phyloP scores from a whole-genome alignment of 2,113 vertebrate species.

The Sardina pilchardus region DNA sequence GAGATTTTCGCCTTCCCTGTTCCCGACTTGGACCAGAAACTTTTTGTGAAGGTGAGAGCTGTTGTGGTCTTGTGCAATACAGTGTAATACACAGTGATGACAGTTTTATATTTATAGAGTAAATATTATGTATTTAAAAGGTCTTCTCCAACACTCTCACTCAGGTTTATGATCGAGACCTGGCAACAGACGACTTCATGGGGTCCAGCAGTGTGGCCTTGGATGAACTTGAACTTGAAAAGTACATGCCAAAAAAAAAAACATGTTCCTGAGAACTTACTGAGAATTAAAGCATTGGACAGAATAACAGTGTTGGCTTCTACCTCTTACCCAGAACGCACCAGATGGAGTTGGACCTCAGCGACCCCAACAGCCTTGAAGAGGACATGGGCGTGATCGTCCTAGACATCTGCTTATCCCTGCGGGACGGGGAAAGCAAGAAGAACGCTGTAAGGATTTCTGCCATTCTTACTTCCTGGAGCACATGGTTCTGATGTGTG shows the following conservation, averaged over 20 bases:
- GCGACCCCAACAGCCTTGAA: slow-evolving; percentile 93
- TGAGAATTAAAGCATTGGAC: background rate
- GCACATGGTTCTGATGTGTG: background rate
- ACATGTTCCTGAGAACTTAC: background rate
- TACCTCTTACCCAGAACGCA: slow-evolving; percentile 66
- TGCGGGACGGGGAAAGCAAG: slow-evolving; percentile 79
- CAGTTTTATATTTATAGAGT: background rate
- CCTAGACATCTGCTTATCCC: slow-evolving; percentile 81
- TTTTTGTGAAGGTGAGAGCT: slow-evolving; percentile 83
- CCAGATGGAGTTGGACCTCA: slow-evolving; percentile 78
- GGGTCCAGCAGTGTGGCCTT: slow-evolving; percentile 80
- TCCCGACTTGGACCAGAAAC: slow-evolving; percentile 82
- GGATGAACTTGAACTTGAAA: slow-evolving; percentile 83
- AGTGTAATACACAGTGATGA: background rate
- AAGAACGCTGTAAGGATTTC: slow-evolving; percentile 65
- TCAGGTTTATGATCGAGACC: slow-evolving; percentile 93
- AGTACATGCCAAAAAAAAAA: slow-evolving; percentile 67
- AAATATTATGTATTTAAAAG: background rate
- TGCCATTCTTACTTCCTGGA: too few relatives aligned
- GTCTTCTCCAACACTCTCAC: background rate
- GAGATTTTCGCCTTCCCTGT: slow-evolving; percentile 90
- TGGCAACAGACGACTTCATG: slow-evolving; percentile 97
- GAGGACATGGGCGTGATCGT: slow-evolving; percentile 92
- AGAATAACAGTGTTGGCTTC: background rate
- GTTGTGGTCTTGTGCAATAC: background rate